A percentile compares a stretch with the other conserved stretches of the same genome.
Evolutionary conservation across 2,797 vertebrate genomes (phyloP).

Genomic region (Spinus pinus): DNA sequence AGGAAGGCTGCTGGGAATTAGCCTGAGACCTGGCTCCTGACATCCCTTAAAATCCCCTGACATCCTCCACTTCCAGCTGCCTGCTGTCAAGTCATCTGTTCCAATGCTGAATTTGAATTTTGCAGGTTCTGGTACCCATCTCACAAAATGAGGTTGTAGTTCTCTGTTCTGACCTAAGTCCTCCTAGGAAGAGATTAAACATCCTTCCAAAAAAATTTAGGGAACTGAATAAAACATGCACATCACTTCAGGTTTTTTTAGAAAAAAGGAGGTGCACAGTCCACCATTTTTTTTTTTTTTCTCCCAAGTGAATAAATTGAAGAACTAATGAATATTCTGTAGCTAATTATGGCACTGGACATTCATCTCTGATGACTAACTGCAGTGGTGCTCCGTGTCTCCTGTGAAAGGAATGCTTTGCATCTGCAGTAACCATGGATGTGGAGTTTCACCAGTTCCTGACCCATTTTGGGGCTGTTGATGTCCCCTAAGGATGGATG

Average conservation of each 20-base stretch:
- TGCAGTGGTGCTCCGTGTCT: not conserved
- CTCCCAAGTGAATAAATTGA: not conserved
- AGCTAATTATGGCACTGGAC: not conserved
- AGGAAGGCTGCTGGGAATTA: not conserved
- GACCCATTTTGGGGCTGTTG: not conserved
- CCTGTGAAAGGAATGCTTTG: not conserved
- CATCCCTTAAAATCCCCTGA: not conserved
- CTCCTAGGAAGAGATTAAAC: not conserved
- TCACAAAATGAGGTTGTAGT: not conserved
- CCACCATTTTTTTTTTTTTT: not conserved
- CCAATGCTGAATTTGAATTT: not conserved
- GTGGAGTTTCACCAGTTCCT: not conserved
- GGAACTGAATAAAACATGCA: not conserved
- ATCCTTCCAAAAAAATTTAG: not conserved
- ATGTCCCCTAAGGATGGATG: not conserved
- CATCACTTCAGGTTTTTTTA: not conserved
- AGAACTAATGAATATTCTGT: conserved; percentile 19
- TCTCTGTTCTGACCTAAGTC: not conserved
- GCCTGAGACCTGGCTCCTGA: not conserved
- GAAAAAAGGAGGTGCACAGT: not conserved
- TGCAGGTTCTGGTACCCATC: not conserved
- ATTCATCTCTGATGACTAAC: not conserved
- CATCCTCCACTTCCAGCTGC: not conserved
- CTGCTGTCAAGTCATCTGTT: not conserved
- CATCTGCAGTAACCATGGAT: not conserved